phyloP scores from a whole-genome alignment of 2,888 invertebrate species.

The Acronicta leporina region DNA sequence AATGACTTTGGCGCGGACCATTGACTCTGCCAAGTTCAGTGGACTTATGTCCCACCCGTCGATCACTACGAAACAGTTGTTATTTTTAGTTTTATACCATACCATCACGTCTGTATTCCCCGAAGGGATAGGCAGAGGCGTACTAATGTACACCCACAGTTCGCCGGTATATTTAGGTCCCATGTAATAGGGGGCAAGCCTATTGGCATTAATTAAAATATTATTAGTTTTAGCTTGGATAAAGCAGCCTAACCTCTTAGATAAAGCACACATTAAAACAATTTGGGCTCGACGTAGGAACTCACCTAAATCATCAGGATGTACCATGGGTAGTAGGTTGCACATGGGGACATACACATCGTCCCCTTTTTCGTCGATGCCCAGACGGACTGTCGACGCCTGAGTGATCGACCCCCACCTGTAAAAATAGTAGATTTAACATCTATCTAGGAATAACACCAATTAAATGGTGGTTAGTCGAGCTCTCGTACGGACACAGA shows the following conservation, averaged over 20 bases:
- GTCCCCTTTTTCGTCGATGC: constrained; percentile 91
- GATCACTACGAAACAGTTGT: constrained; percentile 83
- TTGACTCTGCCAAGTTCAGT: constrained; percentile 94
- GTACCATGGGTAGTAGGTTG: constrained; percentile 95
- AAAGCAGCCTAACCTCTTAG: too few species aligned
- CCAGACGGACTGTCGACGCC: constrained; percentile 95
- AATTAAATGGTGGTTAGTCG: too few species aligned
- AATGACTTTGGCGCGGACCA: constrained; percentile 95
- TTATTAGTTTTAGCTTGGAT: too few species aligned
- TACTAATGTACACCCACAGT: too few species aligned
- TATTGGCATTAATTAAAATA: too few species aligned
- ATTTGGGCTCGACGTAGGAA: not conserved
- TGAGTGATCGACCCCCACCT: constrained; percentile 97
- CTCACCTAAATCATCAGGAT: constrained; percentile 94
- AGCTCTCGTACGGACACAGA: too few species aligned
- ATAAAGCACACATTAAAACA: too few species aligned
- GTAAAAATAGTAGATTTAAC: constrained; percentile 14
- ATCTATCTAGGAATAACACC: constrained; percentile 14
- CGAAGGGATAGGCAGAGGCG: too few species aligned
- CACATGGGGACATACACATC: constrained; percentile 95
- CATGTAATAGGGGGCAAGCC: too few species aligned
- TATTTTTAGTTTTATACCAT: not conserved
- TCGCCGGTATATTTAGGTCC: too few species aligned
- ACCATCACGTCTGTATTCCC: too few species aligned
- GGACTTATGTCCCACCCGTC: constrained; percentile 98